Evolutionary conservation across 2,113 vertebrate species (phyloP).

Genomic region (Notiomystis cincta): DNA sequence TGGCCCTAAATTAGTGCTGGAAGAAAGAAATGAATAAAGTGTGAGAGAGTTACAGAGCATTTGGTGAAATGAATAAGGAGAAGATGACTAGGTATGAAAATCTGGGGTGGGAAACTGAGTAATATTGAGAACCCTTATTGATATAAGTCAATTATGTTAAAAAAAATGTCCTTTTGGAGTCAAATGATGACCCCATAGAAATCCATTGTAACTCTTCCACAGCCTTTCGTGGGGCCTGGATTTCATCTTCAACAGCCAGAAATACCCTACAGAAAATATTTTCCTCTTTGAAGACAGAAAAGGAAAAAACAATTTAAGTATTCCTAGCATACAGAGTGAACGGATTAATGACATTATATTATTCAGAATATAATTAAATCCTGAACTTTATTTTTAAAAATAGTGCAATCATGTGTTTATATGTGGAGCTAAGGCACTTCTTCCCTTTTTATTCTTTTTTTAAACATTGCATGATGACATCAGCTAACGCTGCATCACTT

Average conservation of each 20-base stretch:
- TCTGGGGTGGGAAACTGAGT: background rate
- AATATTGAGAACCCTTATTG: background rate
- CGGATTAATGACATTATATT: background rate
- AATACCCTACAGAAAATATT: constrained; percentile 4
- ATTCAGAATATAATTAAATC: background rate
- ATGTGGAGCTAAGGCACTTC: background rate
- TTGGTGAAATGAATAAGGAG: background rate
- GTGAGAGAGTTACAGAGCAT: background rate
- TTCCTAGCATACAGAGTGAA: background rate
- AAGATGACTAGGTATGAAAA: background rate
- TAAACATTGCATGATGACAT: background rate
- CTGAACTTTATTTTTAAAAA: background rate
- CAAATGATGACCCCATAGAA: background rate
- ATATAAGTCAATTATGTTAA: background rate
- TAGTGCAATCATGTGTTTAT: background rate
- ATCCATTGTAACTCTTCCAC: background rate
- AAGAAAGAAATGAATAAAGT: background rate
- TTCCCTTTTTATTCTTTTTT: background rate
- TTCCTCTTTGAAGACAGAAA: background rate
- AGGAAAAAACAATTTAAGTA: background rate
- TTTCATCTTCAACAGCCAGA: background rate
- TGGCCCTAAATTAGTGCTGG: background rate
- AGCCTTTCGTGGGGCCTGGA: background rate
- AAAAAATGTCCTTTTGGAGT: background rate
- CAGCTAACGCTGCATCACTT: background rate